These are phyloP conservation scores for Biston betularia DNA, from an alignment of 2,888 invertebrate genomes.

Conservation along the genomic window DNA sequence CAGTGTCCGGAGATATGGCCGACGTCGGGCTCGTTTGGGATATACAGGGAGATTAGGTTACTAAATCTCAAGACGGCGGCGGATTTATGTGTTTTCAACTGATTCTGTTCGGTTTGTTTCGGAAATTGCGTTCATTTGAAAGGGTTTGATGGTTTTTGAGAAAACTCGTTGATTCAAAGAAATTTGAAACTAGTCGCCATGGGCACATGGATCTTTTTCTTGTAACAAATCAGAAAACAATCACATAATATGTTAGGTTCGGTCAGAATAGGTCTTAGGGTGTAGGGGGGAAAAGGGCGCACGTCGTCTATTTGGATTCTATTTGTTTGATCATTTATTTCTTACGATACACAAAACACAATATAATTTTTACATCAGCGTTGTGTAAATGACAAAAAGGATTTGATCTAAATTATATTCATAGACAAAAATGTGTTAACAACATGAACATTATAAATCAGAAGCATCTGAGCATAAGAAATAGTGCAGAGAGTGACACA, in stretches of 20 bases:
- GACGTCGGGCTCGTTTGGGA: constrained; percentile 12
- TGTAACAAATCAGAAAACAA: not conserved
- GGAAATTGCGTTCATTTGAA: constrained; percentile 16
- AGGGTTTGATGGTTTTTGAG: not conserved
- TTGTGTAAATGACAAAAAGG: too few relatives aligned
- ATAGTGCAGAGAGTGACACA: too few relatives aligned
- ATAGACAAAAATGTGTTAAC: too few relatives aligned
- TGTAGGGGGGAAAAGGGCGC: too few relatives aligned
- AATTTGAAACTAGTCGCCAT: not conserved
- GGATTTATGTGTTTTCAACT: constrained; percentile 18
- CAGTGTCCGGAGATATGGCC: constrained; percentile 10
- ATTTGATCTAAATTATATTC: too few relatives aligned
- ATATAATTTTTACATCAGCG: too few relatives aligned
- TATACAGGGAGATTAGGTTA: constrained; percentile 17
- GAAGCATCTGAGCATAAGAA: too few relatives aligned
- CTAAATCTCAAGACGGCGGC: constrained; percentile 22
- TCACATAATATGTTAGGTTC: not conserved
- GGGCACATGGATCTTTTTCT: not conserved
- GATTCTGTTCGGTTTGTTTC: not conserved
- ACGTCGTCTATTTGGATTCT: too few relatives aligned
- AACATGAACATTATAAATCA: too few relatives aligned
- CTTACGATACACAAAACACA: too few relatives aligned
- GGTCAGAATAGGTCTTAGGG: too few relatives aligned
- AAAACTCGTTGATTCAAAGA: not conserved
- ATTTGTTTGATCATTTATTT: too few relatives aligned